Base-by-base conservation (phyloP, 2,797 vertebrate species). In the Lepus townsendii region DNA sequence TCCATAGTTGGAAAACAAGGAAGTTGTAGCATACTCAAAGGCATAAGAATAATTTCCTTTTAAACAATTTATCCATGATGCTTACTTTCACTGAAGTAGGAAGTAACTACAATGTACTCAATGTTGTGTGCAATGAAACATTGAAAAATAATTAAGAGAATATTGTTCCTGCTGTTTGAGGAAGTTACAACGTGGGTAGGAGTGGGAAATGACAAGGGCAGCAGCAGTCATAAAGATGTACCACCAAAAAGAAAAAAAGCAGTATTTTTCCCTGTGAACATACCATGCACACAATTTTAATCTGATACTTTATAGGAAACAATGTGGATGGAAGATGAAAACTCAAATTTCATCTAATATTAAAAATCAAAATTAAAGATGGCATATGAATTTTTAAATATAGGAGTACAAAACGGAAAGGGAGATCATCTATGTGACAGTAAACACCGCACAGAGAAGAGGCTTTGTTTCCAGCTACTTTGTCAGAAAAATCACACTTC, bases 1-100 rank as follows among this genome's bases (percentile, higher is more conserved):
- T 91, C 24, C 32, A 35, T 32, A 50, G 75, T 87, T 82, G 71
- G 89, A 83, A 95, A 96, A 68, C 30, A 93, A 84, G 42, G 80
- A 47, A 38, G 8, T 93, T n/a, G 17, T 12, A 92, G 24, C 95
- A 83, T 17, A 86, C 79, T 83, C 13, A 84, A 76, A 91, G 35
- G 73, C 19, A 62, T 30, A 24, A 91, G 57, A 75, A 24, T 27
- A 20, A n/a, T 72, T 80, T 87, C 27, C 35, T 73, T 63, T 88
- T 35, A 88, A 83, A 86, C 4, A 71, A 24, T 47, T 57, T 78
- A 79, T 30, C 32, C 5, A 71, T 86, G 69, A 62, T 22, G 80
- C 63, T 13, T 71, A 92, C 26, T 73, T 88, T 30, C 19, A 35
- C 66, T 88, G 73, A 86, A 91, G 38, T 20, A 79, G 92, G 60